phyloP scores from a whole-genome alignment of 2,113 vertebrate genomes.

The Rhea pennata region DNA sequence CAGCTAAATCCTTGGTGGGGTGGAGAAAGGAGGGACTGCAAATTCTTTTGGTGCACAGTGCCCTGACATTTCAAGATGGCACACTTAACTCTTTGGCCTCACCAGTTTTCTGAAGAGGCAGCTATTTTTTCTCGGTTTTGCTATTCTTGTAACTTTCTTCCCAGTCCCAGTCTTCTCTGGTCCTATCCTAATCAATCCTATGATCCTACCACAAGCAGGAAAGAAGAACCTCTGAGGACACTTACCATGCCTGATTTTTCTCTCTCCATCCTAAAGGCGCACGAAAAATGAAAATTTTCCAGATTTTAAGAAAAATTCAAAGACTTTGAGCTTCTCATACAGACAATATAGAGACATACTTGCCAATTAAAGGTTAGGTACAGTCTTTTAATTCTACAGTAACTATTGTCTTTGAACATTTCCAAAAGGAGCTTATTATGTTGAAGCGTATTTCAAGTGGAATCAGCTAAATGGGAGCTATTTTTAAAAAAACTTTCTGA shows the following conservation, averaged over 20 bases:
- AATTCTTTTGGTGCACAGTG: neutral
- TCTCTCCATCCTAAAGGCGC: neutral
- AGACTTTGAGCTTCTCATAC: neutral
- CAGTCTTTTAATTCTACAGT: neutral
- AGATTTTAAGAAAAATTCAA: neutral
- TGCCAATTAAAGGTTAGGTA: neutral
- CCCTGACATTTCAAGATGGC: neutral
- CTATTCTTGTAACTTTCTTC: neutral
- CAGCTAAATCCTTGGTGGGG: neutral
- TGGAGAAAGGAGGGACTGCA: neutral
- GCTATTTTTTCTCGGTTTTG: neutral
- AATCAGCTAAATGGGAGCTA: neutral
- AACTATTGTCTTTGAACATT: neutral
- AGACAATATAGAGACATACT: neutral
- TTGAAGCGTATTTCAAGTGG: neutral
- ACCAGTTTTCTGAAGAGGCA: neutral
- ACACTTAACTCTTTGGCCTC: neutral
- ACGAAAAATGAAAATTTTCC: neutral
- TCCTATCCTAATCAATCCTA: neutral
- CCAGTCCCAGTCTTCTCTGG: fast-evolving
- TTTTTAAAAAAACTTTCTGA: neutral
- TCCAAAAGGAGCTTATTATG: neutral
- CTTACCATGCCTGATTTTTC: neutral
- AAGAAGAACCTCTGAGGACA: neutral
- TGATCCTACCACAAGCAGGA: neutral